These are phyloP conservation scores for Drosophila ogumai DNA, from an alignment of 1,140 invertebrate genomes.

Conservation along the genomic window DNA sequence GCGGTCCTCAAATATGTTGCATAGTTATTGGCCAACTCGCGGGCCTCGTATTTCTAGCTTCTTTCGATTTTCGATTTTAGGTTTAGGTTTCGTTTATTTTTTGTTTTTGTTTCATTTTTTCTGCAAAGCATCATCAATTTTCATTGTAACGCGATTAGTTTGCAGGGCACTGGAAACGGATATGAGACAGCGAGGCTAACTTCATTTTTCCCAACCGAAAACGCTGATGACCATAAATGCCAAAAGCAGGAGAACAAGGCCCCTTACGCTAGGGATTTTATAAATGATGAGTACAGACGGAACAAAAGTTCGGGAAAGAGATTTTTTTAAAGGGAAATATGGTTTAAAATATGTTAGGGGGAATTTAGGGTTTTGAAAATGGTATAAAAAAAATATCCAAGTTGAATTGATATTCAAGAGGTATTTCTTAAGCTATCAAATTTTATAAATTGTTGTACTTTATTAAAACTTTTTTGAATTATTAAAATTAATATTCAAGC, in stretches of 20 bases:
- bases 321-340: neutral
- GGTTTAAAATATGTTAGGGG: too few relatives aligned
- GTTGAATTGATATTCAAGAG: too few relatives aligned
- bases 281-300: conserved; percentile 73
- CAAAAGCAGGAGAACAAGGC: conserved; percentile 28
- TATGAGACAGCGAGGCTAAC: conserved; percentile 73
- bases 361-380: too few relatives aligned
- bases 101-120: conserved; percentile 2
- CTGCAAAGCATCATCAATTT: conserved; percentile 74
- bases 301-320: conserved; percentile 1
- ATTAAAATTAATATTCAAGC: too few relatives aligned
- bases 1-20: conserved; percentile 70
- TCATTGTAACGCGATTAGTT: conserved; percentile 81
- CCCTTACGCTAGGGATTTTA: conserved; percentile 61
- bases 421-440: too few relatives aligned
- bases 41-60: conserved; percentile 3
- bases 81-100: conserved; percentile 18
- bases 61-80: conserved; percentile 21
- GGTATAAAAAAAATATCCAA: too few relatives aligned
- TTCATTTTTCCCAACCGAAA: conserved; percentile 66
- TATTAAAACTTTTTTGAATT: too few relatives aligned
- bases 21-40: conserved; percentile 43
- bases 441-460: too few relatives aligned
- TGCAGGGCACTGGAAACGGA: conserved; percentile 53
- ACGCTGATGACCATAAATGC: conserved; percentile 61